Conservation (phyloP, 1,140 invertebrate genomes). For the Drosophila littoralis region DNA sequence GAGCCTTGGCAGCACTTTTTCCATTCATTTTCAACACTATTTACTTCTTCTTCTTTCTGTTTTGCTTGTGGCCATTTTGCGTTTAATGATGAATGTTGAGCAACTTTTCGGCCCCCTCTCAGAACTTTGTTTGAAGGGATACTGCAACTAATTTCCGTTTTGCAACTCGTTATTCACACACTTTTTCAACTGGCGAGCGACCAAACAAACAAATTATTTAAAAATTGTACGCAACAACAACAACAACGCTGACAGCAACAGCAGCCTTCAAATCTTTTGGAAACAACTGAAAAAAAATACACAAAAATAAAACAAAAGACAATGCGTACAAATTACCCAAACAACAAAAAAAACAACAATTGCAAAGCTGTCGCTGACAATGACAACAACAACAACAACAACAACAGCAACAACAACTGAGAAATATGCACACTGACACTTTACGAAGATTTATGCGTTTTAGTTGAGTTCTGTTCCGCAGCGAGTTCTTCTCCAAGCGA, state of each 20-base stretch:
- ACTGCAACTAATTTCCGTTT: constrained; percentile 72
- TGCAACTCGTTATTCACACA: constrained; percentile 67
- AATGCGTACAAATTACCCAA: constrained; percentile 79
- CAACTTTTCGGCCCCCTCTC: constrained; percentile 21
- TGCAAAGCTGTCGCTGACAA: constrained; percentile 65
- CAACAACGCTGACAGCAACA: constrained; percentile 47
- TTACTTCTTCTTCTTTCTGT: constrained; percentile 18
- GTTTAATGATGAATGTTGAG: constrained; percentile 37
- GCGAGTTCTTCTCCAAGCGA: constrained; percentile 18
- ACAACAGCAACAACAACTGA: constrained; percentile 39
- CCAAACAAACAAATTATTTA: constrained; percentile 72
- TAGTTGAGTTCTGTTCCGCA: constrained; percentile 60
- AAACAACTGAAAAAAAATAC: constrained; percentile 42
- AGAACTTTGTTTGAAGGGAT: constrained; percentile 6
- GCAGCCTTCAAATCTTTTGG: constrained; percentile 38
- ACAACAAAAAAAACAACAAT: constrained; percentile 52
- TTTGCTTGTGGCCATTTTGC: constrained; percentile 46
- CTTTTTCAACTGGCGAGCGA: constrained; percentile 34
- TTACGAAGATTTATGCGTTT: constrained; percentile 82
- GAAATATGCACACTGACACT: constrained; percentile 81
- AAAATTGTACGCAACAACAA: constrained; percentile 54
- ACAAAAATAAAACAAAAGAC: constrained; percentile 61
- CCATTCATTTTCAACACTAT: constrained; percentile 44
- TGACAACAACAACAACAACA: constrained; percentile 45
- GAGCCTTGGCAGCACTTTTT: constrained; percentile 56